Evolutionary conservation across 2,797 vertebrate genomes (phyloP).

Genomic region (Enteromius treurensis): DNA sequence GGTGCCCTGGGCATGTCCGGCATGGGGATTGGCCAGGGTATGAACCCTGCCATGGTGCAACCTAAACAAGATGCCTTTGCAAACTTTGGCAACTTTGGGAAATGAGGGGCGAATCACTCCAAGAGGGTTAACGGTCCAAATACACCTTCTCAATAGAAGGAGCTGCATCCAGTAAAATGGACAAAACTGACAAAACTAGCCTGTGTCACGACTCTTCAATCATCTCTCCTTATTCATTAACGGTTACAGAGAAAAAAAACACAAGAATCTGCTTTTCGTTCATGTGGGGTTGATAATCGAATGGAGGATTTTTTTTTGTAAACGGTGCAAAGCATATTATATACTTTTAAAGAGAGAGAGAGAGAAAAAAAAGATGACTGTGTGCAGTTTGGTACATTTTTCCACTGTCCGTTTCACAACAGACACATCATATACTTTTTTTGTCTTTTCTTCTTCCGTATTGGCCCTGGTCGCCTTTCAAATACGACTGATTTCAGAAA

Average conservation of each 20-base stretch:
- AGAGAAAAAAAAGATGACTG: slow-evolving; percentile 10
- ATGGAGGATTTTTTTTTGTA: slow-evolving; percentile 31
- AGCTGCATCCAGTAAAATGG: slow-evolving; percentile 57
- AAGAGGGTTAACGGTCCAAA: slow-evolving; percentile 47
- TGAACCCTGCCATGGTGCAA: slow-evolving; percentile 81
- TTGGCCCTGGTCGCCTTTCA: slow-evolving; percentile 34
- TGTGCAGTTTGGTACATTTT: slow-evolving; percentile 48
- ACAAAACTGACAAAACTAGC: slow-evolving; percentile 57
- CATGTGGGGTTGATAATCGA: slow-evolving; percentile 17
- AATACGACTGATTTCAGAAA: slow-evolving; percentile 49
- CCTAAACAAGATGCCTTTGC: slow-evolving; percentile 99
- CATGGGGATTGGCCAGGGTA: slow-evolving; percentile 76
- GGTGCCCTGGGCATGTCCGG: slow-evolving; percentile 77
- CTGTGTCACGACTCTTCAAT: slow-evolving; percentile 47
- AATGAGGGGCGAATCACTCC: slow-evolving; percentile 77
- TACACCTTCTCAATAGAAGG: slow-evolving; percentile 50
- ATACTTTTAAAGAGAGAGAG: slow-evolving; percentile 35
- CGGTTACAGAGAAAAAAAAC: slow-evolving; percentile 16
- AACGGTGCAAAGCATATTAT: slow-evolving; percentile 37
- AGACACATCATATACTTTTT: slow-evolving; percentile 1
- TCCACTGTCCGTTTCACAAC: slow-evolving; percentile 39
- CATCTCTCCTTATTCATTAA: slow-evolving; percentile 38
- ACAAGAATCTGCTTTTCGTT: slow-evolving; percentile 37
- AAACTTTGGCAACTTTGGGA: slow-evolving; percentile 98
- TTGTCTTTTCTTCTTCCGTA: not conserved